Evolutionary conservation across 2,888 invertebrate genomes (phyloP).

Genomic region (Drosophila antonietae): DNA sequence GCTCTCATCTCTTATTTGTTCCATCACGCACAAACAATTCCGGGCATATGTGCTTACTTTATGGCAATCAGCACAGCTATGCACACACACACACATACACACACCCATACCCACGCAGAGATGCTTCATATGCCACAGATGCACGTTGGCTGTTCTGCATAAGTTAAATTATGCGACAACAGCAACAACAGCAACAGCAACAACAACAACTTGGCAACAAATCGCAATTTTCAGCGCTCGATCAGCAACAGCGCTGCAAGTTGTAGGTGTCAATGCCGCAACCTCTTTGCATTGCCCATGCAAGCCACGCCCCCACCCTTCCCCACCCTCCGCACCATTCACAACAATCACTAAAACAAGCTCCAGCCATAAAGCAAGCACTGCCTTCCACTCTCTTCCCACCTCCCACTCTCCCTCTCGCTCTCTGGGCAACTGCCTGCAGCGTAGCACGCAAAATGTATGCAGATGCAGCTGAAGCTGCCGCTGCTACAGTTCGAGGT

Average conservation of each 20-base stretch:
- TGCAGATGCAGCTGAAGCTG: constrained; percentile 45
- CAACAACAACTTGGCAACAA: constrained; percentile 22
- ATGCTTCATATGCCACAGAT: constrained; percentile 13
- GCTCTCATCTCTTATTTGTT: constrained; percentile 33
- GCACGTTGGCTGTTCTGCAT: constrained; percentile 32
- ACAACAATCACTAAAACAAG: constrained; percentile 16
- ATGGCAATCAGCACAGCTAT: constrained; percentile 63
- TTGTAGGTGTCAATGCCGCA: constrained; percentile 41
- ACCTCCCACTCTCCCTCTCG: background rate
- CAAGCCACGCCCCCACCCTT: constrained; percentile 25
- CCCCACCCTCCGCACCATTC: background rate
- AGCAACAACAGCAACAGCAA: constrained; percentile 12
- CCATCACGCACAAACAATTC: constrained; percentile 50
- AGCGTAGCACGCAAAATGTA: constrained; percentile 46
- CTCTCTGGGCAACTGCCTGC: constrained; percentile 30
- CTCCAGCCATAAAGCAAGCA: background rate
- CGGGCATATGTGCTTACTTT: constrained; percentile 66
- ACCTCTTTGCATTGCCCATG: constrained; percentile 33
- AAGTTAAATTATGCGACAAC: constrained; percentile 70
- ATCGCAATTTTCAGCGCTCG: constrained; percentile 58
- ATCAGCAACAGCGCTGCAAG: constrained; percentile 46
- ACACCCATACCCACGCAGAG: constrained; percentile 9
- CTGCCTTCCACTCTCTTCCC: background rate
- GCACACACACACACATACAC: constrained; percentile 14
- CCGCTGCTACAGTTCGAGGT: background rate